Base-by-base conservation (phyloP, 2,797 vertebrate genomes). In the Fratercula arctica region DNA sequence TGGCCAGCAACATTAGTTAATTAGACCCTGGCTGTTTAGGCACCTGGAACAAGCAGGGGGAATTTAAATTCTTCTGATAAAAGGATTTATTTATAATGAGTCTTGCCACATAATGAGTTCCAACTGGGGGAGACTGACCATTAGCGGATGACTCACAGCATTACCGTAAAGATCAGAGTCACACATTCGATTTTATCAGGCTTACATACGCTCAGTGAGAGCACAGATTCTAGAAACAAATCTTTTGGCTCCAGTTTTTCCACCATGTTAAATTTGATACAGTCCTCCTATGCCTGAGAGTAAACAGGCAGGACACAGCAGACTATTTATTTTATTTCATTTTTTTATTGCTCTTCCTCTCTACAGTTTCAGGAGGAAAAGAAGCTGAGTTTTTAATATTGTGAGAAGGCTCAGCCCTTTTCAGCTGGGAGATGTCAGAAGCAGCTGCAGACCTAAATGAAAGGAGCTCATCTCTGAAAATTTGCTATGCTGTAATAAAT, bases 1-100 rank as follows among this genome's bases (percentile, higher is more conserved):
- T 91, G 96, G 78, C 74, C 87, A 78, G 80, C 77, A 91, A 93
- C 85, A 80, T 97, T 97, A 91, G 87, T 97, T 96, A 96, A 97
- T 97, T 96, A 97, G 96, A 91, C 83, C 54, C n/a, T 87, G 90
- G 50, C 85, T 92, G 74, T 95, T 96, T 79, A 96, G 97, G 88
- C 77, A 95, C 92, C 95, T 97, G 66, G 83, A 97, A 89, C 46
- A 94, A 94, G 76, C 83, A 92, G 82, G 90, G 77, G 56, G 77
- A 91, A 96, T 96, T 95, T 95, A 78, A 96, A 85, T 95, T 95
- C 87, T 95, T 95, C 93, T 96, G 75, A 97, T 97, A 90, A 96
- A 97, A 96, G 72, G 51, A 94, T 96, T 97, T 96, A 91, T 97
- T 97, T 97, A 73, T 97, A 97, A 97, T 95, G 90, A 97, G 56